These are phyloP conservation scores for Tryphoninae sp. DNA, from an alignment of 2,888 invertebrate genomes.

Conservation along the genomic window DNA sequence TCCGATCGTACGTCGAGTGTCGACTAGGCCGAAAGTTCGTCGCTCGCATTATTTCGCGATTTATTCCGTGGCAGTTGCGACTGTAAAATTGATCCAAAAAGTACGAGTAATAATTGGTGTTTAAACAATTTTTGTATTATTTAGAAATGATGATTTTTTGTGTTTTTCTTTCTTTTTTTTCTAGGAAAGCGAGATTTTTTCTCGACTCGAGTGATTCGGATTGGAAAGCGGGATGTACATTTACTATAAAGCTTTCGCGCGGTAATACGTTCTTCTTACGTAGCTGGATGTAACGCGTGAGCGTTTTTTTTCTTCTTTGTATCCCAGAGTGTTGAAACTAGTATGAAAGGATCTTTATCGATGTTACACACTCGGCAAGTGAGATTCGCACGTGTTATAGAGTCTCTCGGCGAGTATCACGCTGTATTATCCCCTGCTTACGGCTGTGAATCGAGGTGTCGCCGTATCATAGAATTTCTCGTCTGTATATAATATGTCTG, in stretches of 20 bases:
- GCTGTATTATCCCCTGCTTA: constrained; percentile 55
- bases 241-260: background rate
- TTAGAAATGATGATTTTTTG: too few species aligned
- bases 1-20: constrained; percentile 62
- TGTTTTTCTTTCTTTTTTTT: too few species aligned
- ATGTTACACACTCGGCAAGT: constrained; percentile 48
- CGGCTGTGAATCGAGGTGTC: constrained; percentile 57
- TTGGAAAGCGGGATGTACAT: too few species aligned
- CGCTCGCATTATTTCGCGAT: constrained; percentile 10
- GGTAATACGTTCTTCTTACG: constrained; percentile 33
- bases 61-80: background rate
- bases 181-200: too few species aligned
- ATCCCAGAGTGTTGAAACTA: constrained; percentile 20
- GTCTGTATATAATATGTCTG: constrained; percentile 25
- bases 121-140: background rate
- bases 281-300: constrained; percentile 23
- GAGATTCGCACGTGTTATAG: constrained; percentile 37
- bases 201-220: too few species aligned
- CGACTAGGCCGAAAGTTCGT: constrained; percentile 20
- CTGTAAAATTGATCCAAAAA: constrained; percentile 1
- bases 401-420: constrained; percentile 33
- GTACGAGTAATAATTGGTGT: background rate
- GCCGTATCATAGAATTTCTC: constrained; percentile 59
- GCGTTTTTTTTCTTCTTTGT: constrained; percentile 20
- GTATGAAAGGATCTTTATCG: constrained; percentile 54